Conservation (phyloP, 2,113 vertebrate species). For the Pedetes capensis region DNA sequence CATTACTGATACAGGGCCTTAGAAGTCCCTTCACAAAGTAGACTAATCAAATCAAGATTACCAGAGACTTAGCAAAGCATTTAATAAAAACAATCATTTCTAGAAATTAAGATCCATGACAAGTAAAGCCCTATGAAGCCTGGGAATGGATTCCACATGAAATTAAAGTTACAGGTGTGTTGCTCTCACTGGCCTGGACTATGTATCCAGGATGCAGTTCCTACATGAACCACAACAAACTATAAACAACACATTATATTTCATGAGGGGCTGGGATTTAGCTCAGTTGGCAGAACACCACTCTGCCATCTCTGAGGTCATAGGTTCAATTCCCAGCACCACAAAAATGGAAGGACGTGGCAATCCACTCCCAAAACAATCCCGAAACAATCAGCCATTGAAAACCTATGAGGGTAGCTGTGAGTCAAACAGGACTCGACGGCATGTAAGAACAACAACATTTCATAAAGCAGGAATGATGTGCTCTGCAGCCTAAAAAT, state of each 20-base stretch:
- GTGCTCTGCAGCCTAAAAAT: not conserved
- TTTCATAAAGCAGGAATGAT: not conserved
- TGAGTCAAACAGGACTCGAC: too few relatives aligned
- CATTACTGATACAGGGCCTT: not conserved
- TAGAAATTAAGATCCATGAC: not conserved
- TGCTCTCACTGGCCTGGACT: not conserved
- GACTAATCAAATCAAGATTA: conserved; percentile 1
- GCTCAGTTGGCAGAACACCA: too few relatives aligned
- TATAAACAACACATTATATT: not conserved
- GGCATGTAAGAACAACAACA: too few relatives aligned
- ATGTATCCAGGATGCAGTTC: not conserved
- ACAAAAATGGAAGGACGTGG: too few relatives aligned
- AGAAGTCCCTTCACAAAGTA: not conserved
- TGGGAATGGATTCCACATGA: not conserved
- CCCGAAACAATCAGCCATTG: too few relatives aligned
- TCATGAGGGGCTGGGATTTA: too few relatives aligned
- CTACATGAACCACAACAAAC: not conserved
- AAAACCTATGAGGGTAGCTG: too few relatives aligned
- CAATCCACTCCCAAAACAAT: too few relatives aligned
- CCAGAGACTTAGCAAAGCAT: not conserved
- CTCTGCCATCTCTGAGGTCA: too few relatives aligned
- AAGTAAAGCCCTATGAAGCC: not conserved
- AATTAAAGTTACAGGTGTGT: not conserved
- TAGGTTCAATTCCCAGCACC: too few relatives aligned
- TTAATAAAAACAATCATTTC: not conserved